phyloP scores from a whole-genome alignment of 2,797 vertebrate genomes.

The Huso huso region DNA sequence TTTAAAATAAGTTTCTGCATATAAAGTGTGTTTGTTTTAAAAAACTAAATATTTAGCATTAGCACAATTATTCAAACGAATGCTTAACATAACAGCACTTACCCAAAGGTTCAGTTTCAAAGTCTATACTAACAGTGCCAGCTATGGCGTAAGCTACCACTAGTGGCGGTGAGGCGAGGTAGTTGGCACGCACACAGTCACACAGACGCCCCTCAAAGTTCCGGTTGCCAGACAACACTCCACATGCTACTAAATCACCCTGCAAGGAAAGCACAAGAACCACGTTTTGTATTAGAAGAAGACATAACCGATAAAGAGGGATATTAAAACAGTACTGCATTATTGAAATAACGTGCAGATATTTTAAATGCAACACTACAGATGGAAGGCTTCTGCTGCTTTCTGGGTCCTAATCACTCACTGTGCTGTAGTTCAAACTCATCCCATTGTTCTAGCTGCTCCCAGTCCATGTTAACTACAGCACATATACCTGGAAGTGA shows the following conservation, averaged over 20 bases:
- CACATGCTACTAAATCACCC: slow-evolving; percentile 88
- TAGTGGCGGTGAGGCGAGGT: slow-evolving; percentile 87
- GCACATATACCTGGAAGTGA: no score
- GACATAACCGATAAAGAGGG: not conserved
- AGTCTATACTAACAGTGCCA: slow-evolving; percentile 82
- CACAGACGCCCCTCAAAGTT: slow-evolving; percentile 91
- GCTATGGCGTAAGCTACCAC: slow-evolving; percentile 93
- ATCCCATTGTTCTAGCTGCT: no score
- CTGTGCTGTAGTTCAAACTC: no score
- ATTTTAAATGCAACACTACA: no score
- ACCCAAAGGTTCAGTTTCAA: slow-evolving; percentile 86
- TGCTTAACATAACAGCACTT: slow-evolving; percentile 23
- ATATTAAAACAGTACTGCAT: not conserved
- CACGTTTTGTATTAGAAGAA: not conserved
- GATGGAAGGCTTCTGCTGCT: no score
- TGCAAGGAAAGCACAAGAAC: slow-evolving; percentile 37
- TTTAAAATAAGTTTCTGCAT: no score
- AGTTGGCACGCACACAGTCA: slow-evolving; percentile 88
- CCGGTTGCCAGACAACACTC: slow-evolving; percentile 85
- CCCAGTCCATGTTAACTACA: no score
- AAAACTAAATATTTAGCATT: not conserved
- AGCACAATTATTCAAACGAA: not conserved
- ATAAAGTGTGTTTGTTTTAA: not conserved
- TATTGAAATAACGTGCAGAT: not conserved
- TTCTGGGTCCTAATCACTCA: no score